Percentiles rank a stretch among this genome's conserved stretches.
Evolutionary conservation across 1,140 invertebrate species (phyloP).

Genomic region (Ectropis grisescens): DNA sequence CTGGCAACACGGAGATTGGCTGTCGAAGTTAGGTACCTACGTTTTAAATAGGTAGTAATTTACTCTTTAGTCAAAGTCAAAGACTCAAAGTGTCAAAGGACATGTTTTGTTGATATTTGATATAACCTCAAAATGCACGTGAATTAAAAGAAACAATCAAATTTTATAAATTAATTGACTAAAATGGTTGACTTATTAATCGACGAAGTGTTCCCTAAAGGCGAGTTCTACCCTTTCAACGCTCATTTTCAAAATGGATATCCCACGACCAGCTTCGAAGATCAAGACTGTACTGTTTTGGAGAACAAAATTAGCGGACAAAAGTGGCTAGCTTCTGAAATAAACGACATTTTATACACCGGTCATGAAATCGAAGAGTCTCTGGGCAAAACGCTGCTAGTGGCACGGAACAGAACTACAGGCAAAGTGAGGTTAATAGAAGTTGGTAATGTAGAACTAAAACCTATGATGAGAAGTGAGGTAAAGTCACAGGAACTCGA

Average conservation of each 20-base stretch:
- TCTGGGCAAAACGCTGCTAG: slow-evolving; percentile 30
- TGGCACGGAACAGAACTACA: slow-evolving; percentile 32
- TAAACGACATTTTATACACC: slow-evolving; percentile 31
- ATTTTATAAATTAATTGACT: too few species aligned
- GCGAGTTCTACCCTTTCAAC: slow-evolving; percentile 23
- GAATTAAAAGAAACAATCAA: too few species aligned
- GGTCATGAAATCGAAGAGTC: slow-evolving; percentile 36
- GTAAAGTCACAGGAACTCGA: slow-evolving; percentile 19
- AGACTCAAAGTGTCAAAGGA: too few species aligned
- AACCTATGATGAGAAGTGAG: slow-evolving; percentile 27
- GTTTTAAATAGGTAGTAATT: too few species aligned
- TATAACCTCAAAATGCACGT: too few species aligned
- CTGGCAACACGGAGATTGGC: too few species aligned
- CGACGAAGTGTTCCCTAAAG: slow-evolving; percentile 31
- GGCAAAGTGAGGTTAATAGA: slow-evolving; percentile 47
- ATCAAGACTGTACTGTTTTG: slow-evolving; percentile 20
- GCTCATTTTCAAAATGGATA: slow-evolving; percentile 46
- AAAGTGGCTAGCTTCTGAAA: slow-evolving; percentile 23
- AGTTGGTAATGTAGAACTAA: slow-evolving; percentile 22
- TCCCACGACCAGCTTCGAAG: slow-evolving; percentile 22
- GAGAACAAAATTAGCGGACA: slow-evolving; percentile 17
- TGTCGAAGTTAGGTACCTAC: too few species aligned
- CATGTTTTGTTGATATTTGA: too few species aligned
- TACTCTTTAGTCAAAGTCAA: too few species aligned
- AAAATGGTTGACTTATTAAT: too few species aligned